Evolutionary conservation across 1,140 invertebrate species (phyloP), one percentile per base, ranked within the genome.

Genomic region (Drosophila pachea): DNA sequence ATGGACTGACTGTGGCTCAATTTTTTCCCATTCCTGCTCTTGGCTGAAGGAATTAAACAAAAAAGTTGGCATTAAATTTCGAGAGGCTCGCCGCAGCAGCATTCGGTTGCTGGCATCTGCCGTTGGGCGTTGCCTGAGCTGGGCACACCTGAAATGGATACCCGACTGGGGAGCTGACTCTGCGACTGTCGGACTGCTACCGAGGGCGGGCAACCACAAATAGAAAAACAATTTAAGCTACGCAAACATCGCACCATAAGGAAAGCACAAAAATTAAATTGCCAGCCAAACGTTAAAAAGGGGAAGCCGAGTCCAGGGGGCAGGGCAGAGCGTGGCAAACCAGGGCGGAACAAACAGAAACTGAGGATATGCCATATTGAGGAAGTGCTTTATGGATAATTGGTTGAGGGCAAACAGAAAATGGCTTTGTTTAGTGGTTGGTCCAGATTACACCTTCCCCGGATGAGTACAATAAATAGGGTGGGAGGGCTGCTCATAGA

Each of bases 151-250:
- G 75, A 75, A 82, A 75, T 68, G 60, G 68, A 82, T 78, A 75
- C 67, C 71, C 68, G 50, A 68, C 67, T 33, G 47, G 56, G 68
- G 64, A 72, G 64, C 64, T 69, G 14, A 58, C 49, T 52, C 48
- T 43, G 66, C 59, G 63, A 68, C 63, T 83, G 49, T 32, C 40
- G 38, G 68, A 49, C 58, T 43, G 42, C 29, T 50, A 50, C 47
- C 58, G 55, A 54, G 74, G 67, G 71, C 56, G 68, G 61, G 47
- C 64, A 73, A 78, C 74, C 78, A 83, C 74, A 83, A 83, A 83
- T 83, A 74, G 78, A 83, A 83, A 83, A 83, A 83, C 78, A 83
- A 83, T 83, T 83, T 83, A 79, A 83, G 68, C 72, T 67, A 73
- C 61, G 78, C 78, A 83, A 83, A 83, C 78, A 83, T 72, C 55